Evolutionary conservation across 2,113 vertebrate species (phyloP), one percentile per base, ranked within the genome.

Genomic region (Leptobrachium ailaonicum): DNA sequence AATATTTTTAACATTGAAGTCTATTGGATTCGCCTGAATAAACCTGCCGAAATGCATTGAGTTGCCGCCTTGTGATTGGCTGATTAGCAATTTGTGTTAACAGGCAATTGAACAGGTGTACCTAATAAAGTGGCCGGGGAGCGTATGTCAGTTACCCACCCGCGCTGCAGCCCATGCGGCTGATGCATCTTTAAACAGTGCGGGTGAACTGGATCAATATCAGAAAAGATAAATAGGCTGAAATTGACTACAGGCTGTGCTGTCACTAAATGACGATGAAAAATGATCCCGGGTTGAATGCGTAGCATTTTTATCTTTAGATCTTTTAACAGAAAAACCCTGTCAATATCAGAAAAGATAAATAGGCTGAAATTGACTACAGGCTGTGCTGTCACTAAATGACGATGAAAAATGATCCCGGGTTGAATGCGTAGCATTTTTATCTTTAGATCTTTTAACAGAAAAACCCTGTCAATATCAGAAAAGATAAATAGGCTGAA

Each of bases 371-470:
- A 85, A 87, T 86, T 84, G 90, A 90, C 88, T 91, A 81, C 84
- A 75, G 87, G 83, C 83, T 87, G 85, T 79, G 67, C 88, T 88
- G 91, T 88, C 91, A 90, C 86, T 89, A 88, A 92, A 84, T 87
- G 90, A 89, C 82, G 56, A 84, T 90, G 91, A 92, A 88, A 91
- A 93, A 94, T 83, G 89, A 85, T 85, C 78, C 4, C 85, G 80
- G 50, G 87, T 89, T 84, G 87, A 91, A 92, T 89, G 83, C 86
- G 78, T 81, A 85, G 88, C 85, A 82, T 87, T 88, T 89, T 86
- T 32, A 90, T 92, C 89, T 89, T 87, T 83, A 90, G 87, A 91
- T 91, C 90, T 92, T 91, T 90, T 89, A 86, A 87, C 84, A 88
- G 88, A 86, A 86, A 79, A 32, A 80, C 70, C 12, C 82, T 87